Evolutionary conservation across 2,113 vertebrate genomes (phyloP).

Genomic region (Ursus arctos): DNA sequence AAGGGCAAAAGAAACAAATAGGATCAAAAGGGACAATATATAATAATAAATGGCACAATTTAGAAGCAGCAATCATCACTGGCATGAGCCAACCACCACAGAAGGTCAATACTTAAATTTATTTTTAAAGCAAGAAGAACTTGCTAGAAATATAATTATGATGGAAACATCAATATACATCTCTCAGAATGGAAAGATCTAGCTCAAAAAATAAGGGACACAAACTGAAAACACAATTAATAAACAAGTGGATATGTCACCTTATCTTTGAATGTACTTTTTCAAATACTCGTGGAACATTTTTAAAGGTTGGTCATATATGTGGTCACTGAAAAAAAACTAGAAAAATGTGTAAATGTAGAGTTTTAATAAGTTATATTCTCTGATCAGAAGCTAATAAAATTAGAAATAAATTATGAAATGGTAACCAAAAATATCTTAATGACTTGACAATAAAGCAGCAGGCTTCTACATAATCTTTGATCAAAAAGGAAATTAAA

Average conservation of each 20-base stretch:
- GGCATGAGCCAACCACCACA: background rate
- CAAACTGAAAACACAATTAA: background rate
- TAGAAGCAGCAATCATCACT: background rate
- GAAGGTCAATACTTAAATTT: background rate
- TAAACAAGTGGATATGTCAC: background rate
- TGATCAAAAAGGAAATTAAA: constrained; percentile 51
- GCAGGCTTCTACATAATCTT: constrained; percentile 21
- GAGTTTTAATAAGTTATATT: background rate
- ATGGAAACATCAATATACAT: background rate
- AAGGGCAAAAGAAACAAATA: background rate
- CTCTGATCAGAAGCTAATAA: background rate
- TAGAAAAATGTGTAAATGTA: background rate
- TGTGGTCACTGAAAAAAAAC: background rate
- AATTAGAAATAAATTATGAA: constrained; percentile 46
- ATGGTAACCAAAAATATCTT: background rate
- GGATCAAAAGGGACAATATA: background rate
- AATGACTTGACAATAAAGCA: constrained; percentile 39
- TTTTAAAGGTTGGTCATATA: background rate
- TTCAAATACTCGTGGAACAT: background rate
- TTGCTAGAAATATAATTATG: constrained; percentile 21
- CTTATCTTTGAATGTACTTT: background rate
- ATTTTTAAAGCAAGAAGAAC: background rate
- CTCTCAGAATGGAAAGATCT: background rate
- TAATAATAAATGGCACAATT: background rate
- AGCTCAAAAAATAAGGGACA: background rate